Evolutionary conservation across 2,797 vertebrate species (phyloP).

Genomic region (Tragelaphus oryx): DNA sequence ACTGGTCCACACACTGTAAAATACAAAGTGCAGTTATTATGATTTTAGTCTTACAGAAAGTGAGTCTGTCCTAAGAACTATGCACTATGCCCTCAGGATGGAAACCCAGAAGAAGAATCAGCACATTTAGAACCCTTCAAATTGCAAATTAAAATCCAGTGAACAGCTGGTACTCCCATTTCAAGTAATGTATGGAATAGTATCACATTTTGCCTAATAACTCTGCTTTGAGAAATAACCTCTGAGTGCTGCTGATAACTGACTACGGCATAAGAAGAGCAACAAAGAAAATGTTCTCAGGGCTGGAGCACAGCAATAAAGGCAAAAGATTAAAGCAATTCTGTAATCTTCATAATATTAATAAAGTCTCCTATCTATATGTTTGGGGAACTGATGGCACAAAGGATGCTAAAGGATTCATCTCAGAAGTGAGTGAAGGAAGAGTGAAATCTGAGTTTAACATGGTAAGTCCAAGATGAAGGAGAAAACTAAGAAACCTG

Average conservation of each 20-base stretch:
- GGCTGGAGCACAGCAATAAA: neutral
- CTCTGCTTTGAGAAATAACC: constrained; percentile 2
- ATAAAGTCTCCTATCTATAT: neutral
- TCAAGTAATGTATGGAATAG: neutral
- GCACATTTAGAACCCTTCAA: constrained; percentile 18
- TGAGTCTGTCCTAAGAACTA: neutral
- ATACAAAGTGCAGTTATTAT: constrained; percentile 60
- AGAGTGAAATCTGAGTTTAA: neutral
- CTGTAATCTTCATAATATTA: neutral
- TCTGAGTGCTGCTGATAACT: neutral
- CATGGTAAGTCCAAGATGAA: neutral
- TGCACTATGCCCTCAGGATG: neutral
- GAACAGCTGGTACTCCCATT: constrained; percentile 20
- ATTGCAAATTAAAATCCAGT: constrained; percentile 33
- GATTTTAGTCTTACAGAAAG: constrained; percentile 40
- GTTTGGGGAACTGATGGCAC: neutral
- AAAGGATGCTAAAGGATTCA: neutral
- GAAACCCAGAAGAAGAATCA: constrained; percentile 6
- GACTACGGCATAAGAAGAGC: neutral
- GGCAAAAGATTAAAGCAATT: neutral
- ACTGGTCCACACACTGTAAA: constrained; percentile 93
- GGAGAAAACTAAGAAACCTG: neutral
- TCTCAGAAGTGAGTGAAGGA: neutral
- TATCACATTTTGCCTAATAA: constrained; percentile 10
- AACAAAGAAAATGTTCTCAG: neutral